Percentiles rank a stretch among this genome's conserved stretches.
Conservation (phyloP, 2,113 vertebrate genomes). For the Colossoma macropomum region DNA sequence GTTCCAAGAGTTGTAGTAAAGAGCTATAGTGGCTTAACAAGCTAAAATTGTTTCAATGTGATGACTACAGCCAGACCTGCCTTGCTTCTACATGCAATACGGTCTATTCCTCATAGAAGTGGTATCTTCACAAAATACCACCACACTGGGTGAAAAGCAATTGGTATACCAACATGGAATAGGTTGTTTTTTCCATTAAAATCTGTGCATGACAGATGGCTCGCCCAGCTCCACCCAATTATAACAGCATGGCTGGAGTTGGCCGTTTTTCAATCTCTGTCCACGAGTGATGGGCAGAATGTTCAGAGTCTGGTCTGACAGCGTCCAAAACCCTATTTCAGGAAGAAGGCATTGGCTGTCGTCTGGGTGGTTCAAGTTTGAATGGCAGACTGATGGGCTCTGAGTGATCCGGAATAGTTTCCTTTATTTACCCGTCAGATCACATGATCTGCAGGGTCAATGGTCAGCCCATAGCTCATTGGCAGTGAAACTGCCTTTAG, state of each 20-base stretch:
- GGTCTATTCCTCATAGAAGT: background rate
- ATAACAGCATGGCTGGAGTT: slow-evolving; percentile 36
- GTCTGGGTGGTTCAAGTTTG: slow-evolving; percentile 14
- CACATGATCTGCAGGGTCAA: background rate
- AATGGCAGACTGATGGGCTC: slow-evolving; percentile 20
- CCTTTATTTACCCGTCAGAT: background rate
- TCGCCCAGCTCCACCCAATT: slow-evolving; percentile 29
- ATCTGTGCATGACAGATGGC: slow-evolving; percentile 48
- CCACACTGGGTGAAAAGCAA: background rate
- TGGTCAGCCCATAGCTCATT: background rate
- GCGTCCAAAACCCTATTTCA: slow-evolving; percentile 43
- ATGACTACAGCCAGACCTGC: background rate
- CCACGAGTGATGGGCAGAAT: slow-evolving; percentile 27
- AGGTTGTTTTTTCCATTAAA: slow-evolving; percentile 16
- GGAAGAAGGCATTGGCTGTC: slow-evolving; percentile 24
- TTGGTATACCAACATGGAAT: slow-evolving; percentile 2
- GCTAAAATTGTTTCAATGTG: background rate
- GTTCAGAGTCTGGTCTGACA: slow-evolving; percentile 28
- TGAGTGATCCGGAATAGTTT: slow-evolving; percentile 2
- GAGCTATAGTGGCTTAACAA: slow-evolving; percentile 1
- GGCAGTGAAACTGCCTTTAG: background rate
- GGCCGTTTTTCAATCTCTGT: slow-evolving; percentile 42
- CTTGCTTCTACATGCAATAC: background rate
- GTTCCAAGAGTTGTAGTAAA: slow-evolving; percentile 3
- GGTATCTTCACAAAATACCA: background rate